Evolutionary conservation across 2,797 vertebrate species (phyloP), one percentile per base, ranked within the genome.

Genomic region (Poecilia picta): DNA sequence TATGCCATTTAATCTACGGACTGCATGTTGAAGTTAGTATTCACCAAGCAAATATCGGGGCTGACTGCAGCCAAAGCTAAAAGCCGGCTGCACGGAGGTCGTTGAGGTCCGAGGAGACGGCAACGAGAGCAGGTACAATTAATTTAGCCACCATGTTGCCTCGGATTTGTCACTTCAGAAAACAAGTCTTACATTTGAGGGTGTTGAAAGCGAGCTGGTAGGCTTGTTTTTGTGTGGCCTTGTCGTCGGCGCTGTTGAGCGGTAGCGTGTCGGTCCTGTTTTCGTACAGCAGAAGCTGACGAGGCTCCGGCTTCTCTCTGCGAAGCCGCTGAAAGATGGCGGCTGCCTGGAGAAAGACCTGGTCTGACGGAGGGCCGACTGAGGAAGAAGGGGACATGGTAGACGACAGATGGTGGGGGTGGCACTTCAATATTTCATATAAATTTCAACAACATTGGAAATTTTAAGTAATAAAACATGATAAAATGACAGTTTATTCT

Each of bases 201-300:
- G 97, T 89, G 87, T 45, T 97, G 94, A 98, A 98, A 46, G 97
- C 97, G 73, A 99, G 93, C 57, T 97, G 95, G 0, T 97, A 97
- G 75, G 96, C 96, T 81, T 87, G 94, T 1, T 88, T 94, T 87
- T 89, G 92, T 0, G 89, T 85, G 53, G 79, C 13, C 59, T 93
- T 94, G 80, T 96, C 94, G 73, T 92, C 83, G 5, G 90, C 83
- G 5, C 91, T 84, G 78, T 91, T 76, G 0, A 87, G 33, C 8
- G 59, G 1, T 0, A 85, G 72, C 0, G 51, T 55, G 47, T 91
- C 82, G 0, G 88, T 87, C 51, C 93, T 92, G 46, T 83, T 90
- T 1, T 92, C 95, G 6, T 97, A 98, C 8, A 25, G 91, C 73
- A 98, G 92, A 49, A 89, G 66, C 2, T 85, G 83, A 68, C 75